These are phyloP conservation scores for Siphlonurus alternatus DNA, from an alignment of 2,888 invertebrate genomes.

Conservation along the genomic window DNA sequence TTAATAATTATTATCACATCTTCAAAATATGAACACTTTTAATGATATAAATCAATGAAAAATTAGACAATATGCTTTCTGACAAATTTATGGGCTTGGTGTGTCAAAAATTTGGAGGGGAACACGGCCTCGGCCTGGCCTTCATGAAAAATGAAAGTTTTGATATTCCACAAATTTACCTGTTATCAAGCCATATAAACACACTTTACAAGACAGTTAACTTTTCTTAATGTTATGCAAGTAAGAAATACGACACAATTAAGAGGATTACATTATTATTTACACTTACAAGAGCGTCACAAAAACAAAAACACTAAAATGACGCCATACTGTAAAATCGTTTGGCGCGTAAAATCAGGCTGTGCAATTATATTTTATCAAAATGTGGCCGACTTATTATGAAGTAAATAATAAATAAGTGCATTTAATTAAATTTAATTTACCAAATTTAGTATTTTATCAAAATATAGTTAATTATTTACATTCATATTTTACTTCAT, in stretches of 20 bases:
- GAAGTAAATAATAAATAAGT: no score
- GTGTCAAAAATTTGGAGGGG: neutral
- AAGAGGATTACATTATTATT: neutral
- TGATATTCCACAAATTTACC: neutral
- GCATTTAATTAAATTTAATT: no score
- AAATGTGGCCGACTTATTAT: no score
- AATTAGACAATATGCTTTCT: neutral
- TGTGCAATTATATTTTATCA: no score
- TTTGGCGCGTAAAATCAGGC: conserved; percentile 1
- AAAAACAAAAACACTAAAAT: neutral
- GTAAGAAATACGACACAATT: neutral
- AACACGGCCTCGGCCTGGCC: neutral
- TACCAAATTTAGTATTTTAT: no score
- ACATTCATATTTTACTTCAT: no score
- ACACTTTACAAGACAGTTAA: neutral
- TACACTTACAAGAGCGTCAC: neutral
- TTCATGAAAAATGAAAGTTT: neutral
- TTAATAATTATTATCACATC: no score
- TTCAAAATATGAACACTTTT: no score
- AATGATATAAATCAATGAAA: neutral
- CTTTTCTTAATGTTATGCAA: neutral
- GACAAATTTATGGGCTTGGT: neutral
- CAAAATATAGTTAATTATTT: no score
- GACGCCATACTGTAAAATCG: neutral
- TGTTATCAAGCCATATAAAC: neutral